Evolutionary conservation across 1,140 invertebrate species (phyloP), one percentile per base, ranked within the genome.

Genomic region (Cydia amplana): DNA sequence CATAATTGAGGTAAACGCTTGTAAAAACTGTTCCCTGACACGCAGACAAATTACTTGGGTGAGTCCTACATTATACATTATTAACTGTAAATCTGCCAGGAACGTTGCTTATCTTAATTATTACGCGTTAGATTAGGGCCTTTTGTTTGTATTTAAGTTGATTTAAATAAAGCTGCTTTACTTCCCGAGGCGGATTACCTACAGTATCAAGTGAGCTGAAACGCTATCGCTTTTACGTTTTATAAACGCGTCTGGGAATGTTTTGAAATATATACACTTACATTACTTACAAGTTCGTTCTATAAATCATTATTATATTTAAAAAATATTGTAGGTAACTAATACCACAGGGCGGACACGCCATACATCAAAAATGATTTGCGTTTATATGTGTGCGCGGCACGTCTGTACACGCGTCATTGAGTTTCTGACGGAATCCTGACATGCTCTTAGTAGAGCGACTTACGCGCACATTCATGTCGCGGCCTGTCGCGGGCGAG

Each of bases 131-230:
- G 36, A 70, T 70, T 70, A 70, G 65, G 32, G 32, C 36, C 65
- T 70, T 70, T 70, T 70, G 65, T 70, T 70, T 70, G 36, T 36
- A 70, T 70, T 32, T 70, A 70, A 70, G 65, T 70, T 70, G 65
- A 70, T 70, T 70, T 70, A 70, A 70, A 70, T 70, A 70, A 70
- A 70, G 65, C 65, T 70, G 32, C 65, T 43, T 70, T 70, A 36
- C 65, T 70, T 70, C 36, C 65, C 28, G 16, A 18, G 28, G 25
- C 32, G 65, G 65, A 70, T 43, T 70, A n/a, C n/a, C n/a, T n/a
- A 70, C 28, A 70, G 65, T 67, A 67, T 40, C 32, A 70, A 18
- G 65, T 32, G 32, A 70, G 12, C 18, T 12, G 65, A 36, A 70
- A 36, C 32, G 65, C 28, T 70, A 70, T 70, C 28, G 65, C 65